phyloP scores from a whole-genome alignment of 1,140 invertebrate genomes.

The Schlechtendalia chinensis region DNA sequence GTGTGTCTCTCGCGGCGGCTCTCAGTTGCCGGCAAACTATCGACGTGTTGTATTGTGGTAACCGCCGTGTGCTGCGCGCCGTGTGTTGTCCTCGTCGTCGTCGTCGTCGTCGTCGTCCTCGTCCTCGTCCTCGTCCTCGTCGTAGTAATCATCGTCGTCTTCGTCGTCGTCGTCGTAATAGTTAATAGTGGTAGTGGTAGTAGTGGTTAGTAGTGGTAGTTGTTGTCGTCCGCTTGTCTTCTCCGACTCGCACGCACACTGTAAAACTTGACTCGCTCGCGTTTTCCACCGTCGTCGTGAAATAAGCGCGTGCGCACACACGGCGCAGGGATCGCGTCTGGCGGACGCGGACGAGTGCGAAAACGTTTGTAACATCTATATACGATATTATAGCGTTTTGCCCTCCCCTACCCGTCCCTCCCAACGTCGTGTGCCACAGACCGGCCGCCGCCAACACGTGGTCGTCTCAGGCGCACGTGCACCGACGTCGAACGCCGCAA shows the following conservation, averaged over 20 bases:
- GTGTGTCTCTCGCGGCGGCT: background rate
- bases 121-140: background rate
- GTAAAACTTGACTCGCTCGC: too few relatives aligned
- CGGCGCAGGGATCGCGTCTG: background rate
- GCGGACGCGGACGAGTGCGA: background rate
- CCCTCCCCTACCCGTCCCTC: too few relatives aligned
- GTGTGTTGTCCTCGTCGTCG: background rate
- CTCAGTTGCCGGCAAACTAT: slow-evolving; percentile 50
- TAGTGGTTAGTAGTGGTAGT: too few relatives aligned
- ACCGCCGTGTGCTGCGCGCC: slow-evolving; percentile 1
- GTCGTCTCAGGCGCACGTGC: slow-evolving; percentile 23
- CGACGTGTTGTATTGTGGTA: slow-evolving; percentile 46
- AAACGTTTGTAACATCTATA: too few relatives aligned
- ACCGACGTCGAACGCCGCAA: background rate
- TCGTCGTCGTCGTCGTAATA: background rate
- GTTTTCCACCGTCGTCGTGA: background rate
- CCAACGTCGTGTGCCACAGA: background rate
- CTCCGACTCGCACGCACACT: too few relatives aligned
- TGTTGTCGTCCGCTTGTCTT: too few relatives aligned
- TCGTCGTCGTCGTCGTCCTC: background rate
- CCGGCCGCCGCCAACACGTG: slow-evolving; percentile 13
- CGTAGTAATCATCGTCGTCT: too few relatives aligned
- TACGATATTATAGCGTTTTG: too few relatives aligned
- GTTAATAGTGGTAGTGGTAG: too few relatives aligned
- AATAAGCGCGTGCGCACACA: background rate